Base-by-base conservation (phyloP, 1,140 invertebrate species). In the Stegodyphus mimosarum region DNA sequence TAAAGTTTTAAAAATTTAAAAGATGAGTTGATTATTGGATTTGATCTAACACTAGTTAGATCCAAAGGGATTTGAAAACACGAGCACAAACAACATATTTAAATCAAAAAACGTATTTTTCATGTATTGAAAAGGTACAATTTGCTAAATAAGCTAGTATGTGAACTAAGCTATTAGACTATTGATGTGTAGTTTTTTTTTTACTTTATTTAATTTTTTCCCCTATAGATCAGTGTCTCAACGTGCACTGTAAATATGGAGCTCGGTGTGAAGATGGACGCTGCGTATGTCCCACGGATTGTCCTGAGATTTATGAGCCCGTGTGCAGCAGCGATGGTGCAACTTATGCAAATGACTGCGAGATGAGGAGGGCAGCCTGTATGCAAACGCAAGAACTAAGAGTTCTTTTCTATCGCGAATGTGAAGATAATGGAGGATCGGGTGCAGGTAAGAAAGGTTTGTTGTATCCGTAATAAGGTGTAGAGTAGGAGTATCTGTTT, bases 261-360 rank as follows among this genome's bases (percentile, higher is more conserved):
- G 95, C 94, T 18, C 92, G 92, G 53, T 97, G 96, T 90, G 93
- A 95, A 88, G 94, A 94, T 63, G 96, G 96, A 0, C 92, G 93
- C 67, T 97, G 96, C 90, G 92, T 96, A 5, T 97, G 96, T 89
- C 95, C 95, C 4, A 93, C 93, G 69, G 92, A 94, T 87, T 97
- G 96, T 89, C 90, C 91, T 6, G 87, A 87, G 49, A 80, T 81
- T 72, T 86, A 88, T 33, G 90, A 91, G 50, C 93, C 93, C 50
- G 95, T 97, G 52, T 98, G 96, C 90, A 95, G 94, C 70, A 96
- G 94, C 88, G 94, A 97, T 88, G 94, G 94, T 90, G 92, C 93
- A 86, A 96, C 95, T 0, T 98, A 95, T 89, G 90, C 92, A 74
- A 97, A 95, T 89, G 95, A 96, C 90, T 98, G 96, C 89, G 94